These are phyloP conservation scores for Steinernema carpocapsae DNA, from an alignment of 2,888 invertebrate genomes.

Conservation along the genomic window DNA sequence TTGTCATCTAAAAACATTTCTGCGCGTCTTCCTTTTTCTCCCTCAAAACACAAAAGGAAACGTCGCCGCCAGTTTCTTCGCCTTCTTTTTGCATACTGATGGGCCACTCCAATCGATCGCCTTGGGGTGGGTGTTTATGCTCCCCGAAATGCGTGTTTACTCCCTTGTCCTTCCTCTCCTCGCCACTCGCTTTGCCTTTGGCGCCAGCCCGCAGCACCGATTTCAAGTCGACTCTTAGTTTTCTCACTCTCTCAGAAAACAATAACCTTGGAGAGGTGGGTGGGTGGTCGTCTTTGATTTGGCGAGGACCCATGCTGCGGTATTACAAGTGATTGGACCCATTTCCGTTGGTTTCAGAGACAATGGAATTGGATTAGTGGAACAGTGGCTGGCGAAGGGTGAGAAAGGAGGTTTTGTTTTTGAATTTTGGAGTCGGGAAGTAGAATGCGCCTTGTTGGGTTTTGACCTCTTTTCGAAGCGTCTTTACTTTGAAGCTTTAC, in stretches of 20 bases:
- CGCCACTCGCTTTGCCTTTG: neutral
- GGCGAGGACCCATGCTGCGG: neutral
- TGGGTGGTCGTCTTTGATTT: neutral
- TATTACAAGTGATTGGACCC: neutral
- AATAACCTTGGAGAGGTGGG: conserved; percentile 11
- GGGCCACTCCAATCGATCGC: conserved; percentile 13
- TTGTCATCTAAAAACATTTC: too few relatives aligned
- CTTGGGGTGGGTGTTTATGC: conserved; percentile 17
- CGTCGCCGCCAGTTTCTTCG: conserved; percentile 3
- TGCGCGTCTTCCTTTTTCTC: too few relatives aligned
- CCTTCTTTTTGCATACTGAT: neutral
- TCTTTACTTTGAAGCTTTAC: too few relatives aligned
- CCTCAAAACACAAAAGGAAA: conserved; percentile 17
- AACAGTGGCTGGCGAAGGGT: too few relatives aligned
- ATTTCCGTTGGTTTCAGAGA: neutral
- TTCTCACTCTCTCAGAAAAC: conserved; percentile 2
- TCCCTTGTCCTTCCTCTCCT: neutral
- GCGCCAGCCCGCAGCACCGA: neutral
- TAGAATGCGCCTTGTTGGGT: too few relatives aligned
- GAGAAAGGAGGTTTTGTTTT: too few relatives aligned
- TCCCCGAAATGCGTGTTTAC: neutral
- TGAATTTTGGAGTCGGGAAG: too few relatives aligned
- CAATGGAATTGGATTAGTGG: neutral
- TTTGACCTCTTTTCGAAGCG: too few relatives aligned
- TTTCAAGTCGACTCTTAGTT: neutral